These are phyloP conservation scores for Orbicella faveolata DNA, from an alignment of 64 coral and sea anemone genomes.

Conservation along the genomic window DNA sequence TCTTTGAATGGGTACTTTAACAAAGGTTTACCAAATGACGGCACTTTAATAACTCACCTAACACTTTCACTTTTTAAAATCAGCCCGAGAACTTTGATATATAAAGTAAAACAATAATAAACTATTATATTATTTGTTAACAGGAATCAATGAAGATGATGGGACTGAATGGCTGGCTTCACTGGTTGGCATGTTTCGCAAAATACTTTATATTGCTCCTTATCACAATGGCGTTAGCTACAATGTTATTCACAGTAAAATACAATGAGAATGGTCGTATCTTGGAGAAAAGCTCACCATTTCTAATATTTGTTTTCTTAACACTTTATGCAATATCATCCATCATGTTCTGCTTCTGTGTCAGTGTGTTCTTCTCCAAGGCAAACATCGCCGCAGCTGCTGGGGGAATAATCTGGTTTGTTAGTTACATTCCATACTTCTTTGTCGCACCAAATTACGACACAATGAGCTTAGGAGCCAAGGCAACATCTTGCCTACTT, in stretches of 20 bases:
- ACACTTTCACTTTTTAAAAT: too few species aligned
- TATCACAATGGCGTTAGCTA: constrained; percentile 67
- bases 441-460: constrained; percentile 85
- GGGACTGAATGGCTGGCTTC: constrained; percentile 87
- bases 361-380: constrained; percentile 99
- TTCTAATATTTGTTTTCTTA: constrained; percentile 87
- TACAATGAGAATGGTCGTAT: constrained; percentile 88
- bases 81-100: too few species aligned
- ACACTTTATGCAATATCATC: constrained; percentile 77
- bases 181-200: constrained; percentile 92
- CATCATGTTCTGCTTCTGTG: constrained; percentile 94
- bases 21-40: too few species aligned
- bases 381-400: constrained; percentile 87
- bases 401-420: constrained; percentile 90
- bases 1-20: too few species aligned
- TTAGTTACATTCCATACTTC: constrained; percentile 78
- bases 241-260: constrained; percentile 78
- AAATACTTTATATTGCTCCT: constrained; percentile 79
- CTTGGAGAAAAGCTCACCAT: constrained; percentile 71
- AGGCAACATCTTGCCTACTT: constrained; percentile 67
- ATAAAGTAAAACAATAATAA: background rate
- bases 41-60: too few species aligned
- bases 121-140: background rate
- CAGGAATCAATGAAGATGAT: constrained; percentile 99
- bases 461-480: constrained; percentile 73